phyloP scores from a whole-genome alignment of 2,113 vertebrate species.

The Sinocyclocheilus anshuiensis region DNA sequence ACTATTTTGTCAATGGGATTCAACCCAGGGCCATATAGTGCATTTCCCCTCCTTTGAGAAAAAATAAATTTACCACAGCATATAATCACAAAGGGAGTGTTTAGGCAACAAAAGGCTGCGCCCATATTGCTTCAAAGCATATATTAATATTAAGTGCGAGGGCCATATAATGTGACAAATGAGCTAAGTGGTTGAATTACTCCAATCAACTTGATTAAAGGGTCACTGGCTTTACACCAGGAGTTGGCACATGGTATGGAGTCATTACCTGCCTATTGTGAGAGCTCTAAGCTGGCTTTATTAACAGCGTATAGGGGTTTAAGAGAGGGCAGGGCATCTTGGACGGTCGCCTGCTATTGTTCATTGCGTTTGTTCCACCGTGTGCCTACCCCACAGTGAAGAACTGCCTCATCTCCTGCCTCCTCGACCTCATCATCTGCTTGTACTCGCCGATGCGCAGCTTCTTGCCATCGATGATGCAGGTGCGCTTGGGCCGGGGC shows the following conservation, averaged over 20 bases:
- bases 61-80: conserved; percentile 24
- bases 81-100: conserved; percentile 31
- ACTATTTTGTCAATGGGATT: conserved; percentile 22
- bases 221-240: conserved; percentile 29
- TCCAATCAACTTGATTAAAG: conserved; percentile 45
- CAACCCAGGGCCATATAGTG: conserved; percentile 8
- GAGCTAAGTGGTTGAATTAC: conserved; percentile 41
- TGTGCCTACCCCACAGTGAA: conserved; percentile 93
- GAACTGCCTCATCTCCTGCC: conserved; percentile 99
- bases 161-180: conserved; percentile 41
- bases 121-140: not conserved
- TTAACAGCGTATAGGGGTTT: not conserved
- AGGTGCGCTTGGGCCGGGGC: conserved; percentile 97
- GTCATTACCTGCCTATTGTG: conserved; percentile 42
- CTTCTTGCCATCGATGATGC: conserved; percentile 99
- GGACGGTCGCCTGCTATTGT: conserved; percentile 1
- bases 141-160: conserved; percentile 35
- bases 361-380: conserved; percentile 32
- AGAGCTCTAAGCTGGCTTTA: conserved; percentile 7
- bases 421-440: conserved; percentile 97
- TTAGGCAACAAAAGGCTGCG: conserved; percentile 14
- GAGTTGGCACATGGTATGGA: conserved; percentile 32
- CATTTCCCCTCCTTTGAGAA: not conserved
- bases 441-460: conserved; percentile 98
- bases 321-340: not conserved